Evolutionary conservation across 1,140 invertebrate species (phyloP).

Genomic region (Mizuhopecten yessoensis): DNA sequence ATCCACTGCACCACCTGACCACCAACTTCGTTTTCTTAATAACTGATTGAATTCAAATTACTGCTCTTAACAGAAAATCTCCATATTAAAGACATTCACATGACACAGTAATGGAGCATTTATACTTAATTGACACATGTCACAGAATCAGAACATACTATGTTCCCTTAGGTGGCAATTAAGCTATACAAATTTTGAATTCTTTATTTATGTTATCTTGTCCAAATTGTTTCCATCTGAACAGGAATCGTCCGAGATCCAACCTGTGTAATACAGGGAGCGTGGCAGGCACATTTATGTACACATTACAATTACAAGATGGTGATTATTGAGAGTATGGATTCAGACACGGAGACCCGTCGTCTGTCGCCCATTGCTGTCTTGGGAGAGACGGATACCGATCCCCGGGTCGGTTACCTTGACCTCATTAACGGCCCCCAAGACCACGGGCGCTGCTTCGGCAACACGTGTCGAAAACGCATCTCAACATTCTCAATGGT

Average conservation of each 20-base stretch:
- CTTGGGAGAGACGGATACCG: constrained; percentile 62
- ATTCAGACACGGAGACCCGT: constrained; percentile 80
- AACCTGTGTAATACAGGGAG: constrained; percentile 61
- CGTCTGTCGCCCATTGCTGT: constrained; percentile 81
- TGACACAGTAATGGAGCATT: too few species aligned
- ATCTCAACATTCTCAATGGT: constrained; percentile 81
- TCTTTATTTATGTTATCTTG: too few species aligned
- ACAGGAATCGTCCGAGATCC: constrained; percentile 74
- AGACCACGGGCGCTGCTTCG: constrained; percentile 82
- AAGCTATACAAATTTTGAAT: too few species aligned
- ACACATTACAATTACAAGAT: constrained; percentile 70
- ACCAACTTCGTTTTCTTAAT: too few species aligned
- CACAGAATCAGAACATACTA: too few species aligned
- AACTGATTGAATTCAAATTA: too few species aligned
- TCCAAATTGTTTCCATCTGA: too few species aligned
- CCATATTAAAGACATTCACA: too few species aligned
- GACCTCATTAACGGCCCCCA: constrained; percentile 83
- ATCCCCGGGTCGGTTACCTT: constrained; percentile 72
- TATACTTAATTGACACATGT: too few species aligned
- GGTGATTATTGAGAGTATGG: constrained; percentile 81
- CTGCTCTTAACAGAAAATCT: too few species aligned
- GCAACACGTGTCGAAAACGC: constrained; percentile 81
- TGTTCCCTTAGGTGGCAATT: too few species aligned
- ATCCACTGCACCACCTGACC: too few species aligned
- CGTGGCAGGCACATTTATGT: constrained; percentile 80